These are phyloP conservation scores for Lagopus leucura DNA, from an alignment of 2,113 vertebrate genomes.

Conservation along the genomic window DNA sequence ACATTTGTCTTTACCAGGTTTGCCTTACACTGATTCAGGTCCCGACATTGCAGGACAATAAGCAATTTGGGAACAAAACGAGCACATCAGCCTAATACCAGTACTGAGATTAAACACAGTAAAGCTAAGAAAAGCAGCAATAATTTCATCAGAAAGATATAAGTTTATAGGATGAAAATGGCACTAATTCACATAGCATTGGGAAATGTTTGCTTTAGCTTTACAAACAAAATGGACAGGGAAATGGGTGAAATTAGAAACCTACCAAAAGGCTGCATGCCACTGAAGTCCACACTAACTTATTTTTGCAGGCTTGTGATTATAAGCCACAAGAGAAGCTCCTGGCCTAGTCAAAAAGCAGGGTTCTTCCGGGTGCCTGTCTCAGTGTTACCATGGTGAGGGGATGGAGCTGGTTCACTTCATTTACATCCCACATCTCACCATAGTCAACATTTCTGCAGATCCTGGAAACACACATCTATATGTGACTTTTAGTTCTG, in stretches of 20 bases:
- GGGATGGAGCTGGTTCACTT: fast-evolving
- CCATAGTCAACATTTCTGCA: neutral
- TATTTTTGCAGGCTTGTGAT: neutral
- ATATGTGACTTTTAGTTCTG: neutral
- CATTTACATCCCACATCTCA: neutral
- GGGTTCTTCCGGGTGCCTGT: neutral
- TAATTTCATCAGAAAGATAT: neutral
- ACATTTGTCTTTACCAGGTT: fast-evolving
- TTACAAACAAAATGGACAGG: neutral
- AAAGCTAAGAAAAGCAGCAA: neutral
- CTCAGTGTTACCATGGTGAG: neutral
- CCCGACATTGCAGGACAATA: neutral
- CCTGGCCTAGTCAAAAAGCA: neutral
- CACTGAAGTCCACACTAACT: neutral
- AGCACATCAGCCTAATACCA: neutral
- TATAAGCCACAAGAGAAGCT: neutral
- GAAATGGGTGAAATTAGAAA: neutral
- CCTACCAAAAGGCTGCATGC: neutral
- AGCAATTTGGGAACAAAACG: neutral
- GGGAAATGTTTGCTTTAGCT: neutral
- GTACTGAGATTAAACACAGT: neutral
- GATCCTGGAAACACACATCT: neutral
- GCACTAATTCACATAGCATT: fast-evolving
- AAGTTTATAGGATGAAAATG: neutral
- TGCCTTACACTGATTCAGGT: neutral